phyloP scores from a whole-genome alignment of 2,113 vertebrate species.

The Polypterus senegalus region DNA sequence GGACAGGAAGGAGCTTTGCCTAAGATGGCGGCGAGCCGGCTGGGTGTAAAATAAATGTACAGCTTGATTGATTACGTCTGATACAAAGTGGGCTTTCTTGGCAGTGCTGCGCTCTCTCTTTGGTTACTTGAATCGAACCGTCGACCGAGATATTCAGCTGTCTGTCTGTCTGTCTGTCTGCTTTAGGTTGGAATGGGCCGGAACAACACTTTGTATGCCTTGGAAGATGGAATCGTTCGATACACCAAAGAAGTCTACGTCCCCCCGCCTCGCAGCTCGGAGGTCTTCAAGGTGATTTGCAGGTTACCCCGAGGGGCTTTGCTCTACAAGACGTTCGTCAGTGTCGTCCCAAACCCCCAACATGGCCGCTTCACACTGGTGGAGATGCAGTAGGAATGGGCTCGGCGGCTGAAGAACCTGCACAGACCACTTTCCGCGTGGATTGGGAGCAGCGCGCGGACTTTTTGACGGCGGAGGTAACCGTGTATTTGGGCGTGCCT shows the following conservation, averaged over 20 bases:
- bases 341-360: constrained; percentile 59
- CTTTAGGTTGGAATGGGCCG: constrained; percentile 77
- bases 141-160: not conserved
- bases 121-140: not conserved
- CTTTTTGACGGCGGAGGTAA: no score
- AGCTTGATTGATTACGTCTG: no score
- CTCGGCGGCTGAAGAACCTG: no score
- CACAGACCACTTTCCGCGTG: no score
- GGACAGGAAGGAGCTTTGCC: no score
- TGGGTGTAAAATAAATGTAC: no score
- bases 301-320: constrained; percentile 66
- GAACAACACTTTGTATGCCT: constrained; percentile 71
- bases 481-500: no score
- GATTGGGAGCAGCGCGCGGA: no score
- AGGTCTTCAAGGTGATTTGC: constrained; percentile 52
- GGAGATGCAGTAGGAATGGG: constrained; percentile 57
- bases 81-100: no score
- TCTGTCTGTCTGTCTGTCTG: constrained; percentile 3
- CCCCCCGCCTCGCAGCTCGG: constrained; percentile 50
- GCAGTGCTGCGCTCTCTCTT: not conserved
- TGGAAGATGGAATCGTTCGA: constrained; percentile 75
- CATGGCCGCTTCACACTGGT: constrained; percentile 74
- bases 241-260: constrained; percentile 87
- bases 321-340: constrained; percentile 92
- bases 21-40: no score